Percentiles rank a stretch among this genome's conserved stretches.
These are phyloP conservation scores for Brachionus sp. DNA, from an alignment of 1,140 invertebrate species.

Conservation along the genomic window DNA sequence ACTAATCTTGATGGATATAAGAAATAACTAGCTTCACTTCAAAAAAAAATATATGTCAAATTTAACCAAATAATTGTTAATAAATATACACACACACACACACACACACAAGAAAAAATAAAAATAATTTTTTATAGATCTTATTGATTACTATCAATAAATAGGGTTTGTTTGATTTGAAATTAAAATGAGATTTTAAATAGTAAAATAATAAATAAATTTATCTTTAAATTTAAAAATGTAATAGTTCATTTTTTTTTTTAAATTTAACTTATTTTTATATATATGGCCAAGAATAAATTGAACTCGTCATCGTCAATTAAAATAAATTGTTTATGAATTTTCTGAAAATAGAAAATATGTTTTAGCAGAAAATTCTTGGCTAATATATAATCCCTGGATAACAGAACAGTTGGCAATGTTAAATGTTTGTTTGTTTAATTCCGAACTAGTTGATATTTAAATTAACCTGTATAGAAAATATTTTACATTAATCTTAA, in stretches of 20 bases:
- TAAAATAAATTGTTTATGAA: neutral
- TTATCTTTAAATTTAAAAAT: neutral
- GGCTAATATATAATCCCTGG: neutral
- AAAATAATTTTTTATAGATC: neutral
- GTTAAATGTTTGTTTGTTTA: neutral
- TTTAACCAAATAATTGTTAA: neutral
- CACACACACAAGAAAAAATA: neutral
- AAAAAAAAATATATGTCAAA: neutral
- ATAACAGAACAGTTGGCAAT: neutral
- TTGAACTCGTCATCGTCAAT: neutral
- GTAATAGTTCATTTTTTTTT: too few relatives aligned
- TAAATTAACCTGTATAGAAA: neutral
- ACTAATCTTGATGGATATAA: neutral
- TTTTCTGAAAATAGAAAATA: neutral
- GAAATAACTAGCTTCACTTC: neutral
- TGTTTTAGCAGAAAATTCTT: neutral
- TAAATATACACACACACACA: neutral
- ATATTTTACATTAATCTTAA: neutral
- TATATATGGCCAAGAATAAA: neutral
- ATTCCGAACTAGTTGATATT: neutral
- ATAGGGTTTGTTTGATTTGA: too few relatives aligned
- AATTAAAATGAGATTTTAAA: too few relatives aligned
- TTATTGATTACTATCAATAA: neutral
- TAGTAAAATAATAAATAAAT: neutral
- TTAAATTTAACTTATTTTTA: neutral